Evolutionary conservation across 2,113 vertebrate species (phyloP), one percentile per base, ranked within the genome.

Genomic region (Tretioscincus oriximinensis): DNA sequence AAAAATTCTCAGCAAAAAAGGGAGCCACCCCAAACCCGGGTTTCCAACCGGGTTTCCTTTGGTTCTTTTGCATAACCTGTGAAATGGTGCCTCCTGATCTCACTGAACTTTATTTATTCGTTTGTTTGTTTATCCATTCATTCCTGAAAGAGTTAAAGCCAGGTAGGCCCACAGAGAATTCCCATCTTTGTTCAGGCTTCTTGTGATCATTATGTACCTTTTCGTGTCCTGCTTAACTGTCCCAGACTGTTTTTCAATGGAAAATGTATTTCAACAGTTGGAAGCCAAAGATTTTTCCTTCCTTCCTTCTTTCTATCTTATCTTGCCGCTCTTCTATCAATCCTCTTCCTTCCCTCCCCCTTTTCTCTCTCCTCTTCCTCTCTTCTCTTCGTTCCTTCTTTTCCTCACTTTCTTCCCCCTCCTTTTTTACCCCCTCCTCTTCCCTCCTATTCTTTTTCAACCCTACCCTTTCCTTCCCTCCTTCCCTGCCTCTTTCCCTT

Each of bases 201-300:
- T 89, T 75, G 9, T 87, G 87, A 91, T 75, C 26, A 47, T 92
- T 90, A 89, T 91, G 92, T 86, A 85, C 88, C 89, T 90, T 51
- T 82, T 88, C 84, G 81, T 83, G 74, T 64, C 92, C 85, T 85
- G 81, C 80, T 91, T 83, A 88, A 90, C 71, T 79, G 69, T 92
- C 69, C 91, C 70, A n/a, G 51, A 77, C 80, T 78, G 72, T 85
- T 78, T 80, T 84, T 63, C 85, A 91, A 87, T 69, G 78, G 87
- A 86, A 85, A 81, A 84, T 76, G 81, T 80, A 22, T 86, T 86
- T 86, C 10, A 51, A 85, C 80, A 81, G 85, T 92, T 90, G 87
- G 84, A 90, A 90, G 83, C 81, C 12, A 22, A 18, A 16, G 1
- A 35, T 6, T 7, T 3, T 20, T 63, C 26, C 26, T 29, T 12